phyloP scores from a whole-genome alignment of 2,113 vertebrate species.

The Hypomesus transpacificus region DNA sequence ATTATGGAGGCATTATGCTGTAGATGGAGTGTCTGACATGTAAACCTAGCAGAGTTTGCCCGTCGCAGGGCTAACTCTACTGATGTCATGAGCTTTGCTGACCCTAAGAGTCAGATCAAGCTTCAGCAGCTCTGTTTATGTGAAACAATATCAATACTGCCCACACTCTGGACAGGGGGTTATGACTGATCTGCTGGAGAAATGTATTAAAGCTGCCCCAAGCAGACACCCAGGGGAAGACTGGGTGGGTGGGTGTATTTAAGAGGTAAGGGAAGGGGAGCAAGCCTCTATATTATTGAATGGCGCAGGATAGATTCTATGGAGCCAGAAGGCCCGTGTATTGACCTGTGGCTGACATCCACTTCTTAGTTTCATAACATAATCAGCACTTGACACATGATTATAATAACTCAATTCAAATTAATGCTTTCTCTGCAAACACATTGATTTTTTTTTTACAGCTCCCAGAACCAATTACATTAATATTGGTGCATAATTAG shows the following conservation, averaged over 20 bases:
- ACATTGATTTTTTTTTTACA: conserved; percentile 93
- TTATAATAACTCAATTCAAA: conserved; percentile 84
- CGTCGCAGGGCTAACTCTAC: conserved; percentile 32
- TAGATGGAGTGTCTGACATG: not conserved
- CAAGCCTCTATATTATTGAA: conserved; percentile 61
- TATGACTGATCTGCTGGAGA: conserved; percentile 17
- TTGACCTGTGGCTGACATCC: conserved; percentile 73
- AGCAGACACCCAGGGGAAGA: conserved; percentile 11
- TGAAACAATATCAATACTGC: conserved; percentile 49
- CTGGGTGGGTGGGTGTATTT: conserved; percentile 5
- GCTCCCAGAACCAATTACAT: conserved; percentile 93
- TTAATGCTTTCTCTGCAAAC: conserved; percentile 88
- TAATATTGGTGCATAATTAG: conserved; percentile 99
- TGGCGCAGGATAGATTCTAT: conserved; percentile 69
- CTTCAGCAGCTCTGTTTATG: conserved; percentile 29
- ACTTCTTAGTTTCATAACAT: conserved; percentile 82
- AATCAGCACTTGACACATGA: conserved; percentile 83
- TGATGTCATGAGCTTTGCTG: conserved; percentile 37
- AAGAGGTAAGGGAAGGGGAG: conserved; percentile 25
- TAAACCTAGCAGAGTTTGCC: conserved; percentile 1
- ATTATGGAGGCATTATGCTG: not conserved
- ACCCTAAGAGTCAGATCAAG: conserved; percentile 43
- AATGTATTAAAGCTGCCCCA: conserved; percentile 23
- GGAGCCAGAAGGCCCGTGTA: conserved; percentile 55
- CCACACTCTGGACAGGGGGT: conserved; percentile 22